Conservation (phyloP, 1,140 invertebrate species). For the Glomeris maerens region DNA sequence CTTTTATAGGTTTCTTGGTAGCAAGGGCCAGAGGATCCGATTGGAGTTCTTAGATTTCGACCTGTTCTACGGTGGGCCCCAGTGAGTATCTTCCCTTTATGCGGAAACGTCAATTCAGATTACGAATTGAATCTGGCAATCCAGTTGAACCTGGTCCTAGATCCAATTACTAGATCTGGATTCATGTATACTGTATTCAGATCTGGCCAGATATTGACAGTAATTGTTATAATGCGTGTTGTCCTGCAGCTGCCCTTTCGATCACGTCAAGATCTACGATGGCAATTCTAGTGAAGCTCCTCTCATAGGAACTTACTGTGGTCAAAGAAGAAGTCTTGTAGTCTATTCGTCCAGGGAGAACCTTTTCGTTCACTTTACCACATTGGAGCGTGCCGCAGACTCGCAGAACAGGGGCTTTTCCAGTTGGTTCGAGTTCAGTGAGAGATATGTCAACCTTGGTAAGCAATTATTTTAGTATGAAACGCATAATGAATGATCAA, state of each 20-base stretch:
- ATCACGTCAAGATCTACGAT: conserved; percentile 92
- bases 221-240: conserved; percentile 5
- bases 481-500: too few relatives aligned
- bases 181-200: not conserved
- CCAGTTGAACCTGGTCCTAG: too few relatives aligned
- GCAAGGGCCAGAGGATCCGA: conserved; percentile 73
- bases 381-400: conserved; percentile 71
- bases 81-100: conserved; percentile 55
- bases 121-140: not conserved
- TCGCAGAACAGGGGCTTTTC: conserved; percentile 89
- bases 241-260: conserved; percentile 83
- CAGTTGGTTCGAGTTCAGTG: conserved; percentile 89
- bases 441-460: conserved; percentile 92
- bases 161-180: too few relatives aligned
- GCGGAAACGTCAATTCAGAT: conserved; percentile 11
- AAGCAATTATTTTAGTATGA: conserved; percentile 26
- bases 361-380: conserved; percentile 77
- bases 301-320: conserved; percentile 93
- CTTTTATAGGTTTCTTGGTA: conserved; percentile 86
- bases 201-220: not conserved
- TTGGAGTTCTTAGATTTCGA: conserved; percentile 97
- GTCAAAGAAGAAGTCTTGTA: conserved; percentile 87
- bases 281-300: conserved; percentile 68
- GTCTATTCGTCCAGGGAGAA: conserved; percentile 82
- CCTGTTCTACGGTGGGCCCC: conserved; percentile 93